Evolutionary conservation across 2,113 vertebrate species (phyloP), one percentile per base, ranked within the genome.

Genomic region (Odobenus rosmarus): DNA sequence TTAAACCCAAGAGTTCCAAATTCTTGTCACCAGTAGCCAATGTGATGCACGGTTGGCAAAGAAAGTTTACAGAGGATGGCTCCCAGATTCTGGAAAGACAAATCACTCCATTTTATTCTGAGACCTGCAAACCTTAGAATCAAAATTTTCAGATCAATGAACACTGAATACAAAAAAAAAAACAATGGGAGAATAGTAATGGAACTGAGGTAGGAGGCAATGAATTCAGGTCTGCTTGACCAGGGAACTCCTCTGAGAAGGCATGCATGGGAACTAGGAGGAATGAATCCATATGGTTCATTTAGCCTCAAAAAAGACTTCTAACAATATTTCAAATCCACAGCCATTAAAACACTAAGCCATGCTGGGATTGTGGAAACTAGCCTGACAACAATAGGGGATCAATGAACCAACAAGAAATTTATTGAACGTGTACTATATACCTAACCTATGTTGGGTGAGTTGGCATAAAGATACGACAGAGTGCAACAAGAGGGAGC

Each of bases 351-450:
- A 96, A 96, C 82, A 88, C 26, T 14, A n/a, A 97, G 64, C 93
- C 86, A 79, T 71, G 11, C 79, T 92, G 72, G 39, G 64, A 93
- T 23, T 91, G 53, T 82, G 72, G 55, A 61, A 89, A 88, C 82
- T 23, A 79, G 18, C 28, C 67, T 87, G 86, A 71, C 67, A 42
- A 87, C 64, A 36, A 86, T 90, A 94, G 49, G 53, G 39, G 39
- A 92, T 90, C 95, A 55, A 86, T 93, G 69, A 77, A 93, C 86
- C 92, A 83, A 95, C 67, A 57, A 71, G 93, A 39, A 95, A 90
- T 55, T 69, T 97, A 96, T 94, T 95, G 86, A 96, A 95, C 46
- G 83, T 1, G 8, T 91, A 89, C 61, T 83, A 95, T 71, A 86
- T 51, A 87, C 64, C 89, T 96, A 92, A 93, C 91, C 88, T 42